These are phyloP conservation scores for Lepus oiostolus DNA, from an alignment of 2,797 vertebrate species.

Conservation along the genomic window DNA sequence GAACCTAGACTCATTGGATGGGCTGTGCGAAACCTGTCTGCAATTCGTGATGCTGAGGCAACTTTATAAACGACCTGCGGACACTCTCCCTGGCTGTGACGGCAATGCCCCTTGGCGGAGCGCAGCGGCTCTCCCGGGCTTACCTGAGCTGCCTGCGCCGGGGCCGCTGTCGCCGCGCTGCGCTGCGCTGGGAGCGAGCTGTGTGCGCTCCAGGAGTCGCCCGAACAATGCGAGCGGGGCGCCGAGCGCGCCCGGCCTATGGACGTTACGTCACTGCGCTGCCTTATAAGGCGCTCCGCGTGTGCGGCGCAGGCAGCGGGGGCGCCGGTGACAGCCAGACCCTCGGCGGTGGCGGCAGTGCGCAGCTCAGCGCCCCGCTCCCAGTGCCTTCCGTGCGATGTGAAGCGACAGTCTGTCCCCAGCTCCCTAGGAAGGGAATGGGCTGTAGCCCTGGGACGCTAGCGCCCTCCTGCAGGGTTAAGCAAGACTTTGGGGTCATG, in stretches of 20 bases:
- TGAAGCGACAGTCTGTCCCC: conserved; percentile 86
- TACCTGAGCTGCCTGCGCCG: conserved; percentile 88
- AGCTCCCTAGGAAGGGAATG: conserved; percentile 83
- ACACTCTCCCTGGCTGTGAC: background rate
- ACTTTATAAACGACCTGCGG: conserved; percentile 7
- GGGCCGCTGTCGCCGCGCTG: conserved; percentile 19
- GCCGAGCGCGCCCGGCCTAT: conserved; percentile 93
- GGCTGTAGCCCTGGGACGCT: conserved; percentile 84
- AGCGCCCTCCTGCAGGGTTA: conserved; percentile 87
- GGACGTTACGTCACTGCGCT: conserved; percentile 97
- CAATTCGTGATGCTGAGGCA: conserved; percentile 47
- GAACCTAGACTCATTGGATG: conserved; percentile 34
- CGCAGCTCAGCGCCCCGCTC: conserved; percentile 77
- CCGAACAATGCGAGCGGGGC: conserved; percentile 96
- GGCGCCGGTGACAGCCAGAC: conserved; percentile 85
- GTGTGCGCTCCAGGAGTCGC: conserved; percentile 94
- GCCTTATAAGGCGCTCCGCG: conserved; percentile 96
- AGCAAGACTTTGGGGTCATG: conserved; percentile 72
- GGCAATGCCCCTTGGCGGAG: conserved; percentile 68
- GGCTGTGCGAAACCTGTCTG: conserved; percentile 71
- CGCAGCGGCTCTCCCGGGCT: conserved; percentile 80
- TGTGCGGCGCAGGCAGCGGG: conserved; percentile 88
- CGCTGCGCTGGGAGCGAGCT: conserved; percentile 85
- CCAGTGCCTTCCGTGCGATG: conserved; percentile 78
- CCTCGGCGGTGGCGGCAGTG: conserved; percentile 69